Conservation (phyloP, 2,888 invertebrate genomes). For the Pristionchus fissidentatus region DNA sequence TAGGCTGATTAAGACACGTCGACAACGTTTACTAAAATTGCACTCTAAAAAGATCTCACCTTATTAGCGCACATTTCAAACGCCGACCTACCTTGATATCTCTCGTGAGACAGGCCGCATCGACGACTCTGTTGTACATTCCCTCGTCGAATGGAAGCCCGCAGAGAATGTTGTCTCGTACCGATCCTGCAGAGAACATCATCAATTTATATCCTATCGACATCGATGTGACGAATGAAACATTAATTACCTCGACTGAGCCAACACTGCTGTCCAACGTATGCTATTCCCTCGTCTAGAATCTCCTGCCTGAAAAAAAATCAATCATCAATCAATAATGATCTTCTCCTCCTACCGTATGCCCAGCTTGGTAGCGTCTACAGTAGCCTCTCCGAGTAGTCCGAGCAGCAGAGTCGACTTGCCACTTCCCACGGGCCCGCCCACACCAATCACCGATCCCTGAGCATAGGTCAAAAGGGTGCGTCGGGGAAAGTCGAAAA, state of each 20-base stretch:
- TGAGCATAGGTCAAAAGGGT: too few relatives aligned
- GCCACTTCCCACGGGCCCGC: slow-evolving; percentile 91
- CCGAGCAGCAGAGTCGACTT: slow-evolving; percentile 87
- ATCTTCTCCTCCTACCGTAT: slow-evolving; percentile 50
- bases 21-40: too few relatives aligned
- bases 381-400: slow-evolving; percentile 49
- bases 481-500: too few relatives aligned
- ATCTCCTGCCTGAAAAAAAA: slow-evolving; percentile 41
- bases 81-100: slow-evolving; percentile 80
- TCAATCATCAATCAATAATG: not conserved
- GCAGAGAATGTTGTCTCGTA: slow-evolving; percentile 93
- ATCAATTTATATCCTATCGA: not conserved
- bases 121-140: slow-evolving; percentile 85
- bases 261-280: slow-evolving; percentile 92
- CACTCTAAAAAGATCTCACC: too few relatives aligned
- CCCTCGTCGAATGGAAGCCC: slow-evolving; percentile 87
- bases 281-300: slow-evolving; percentile 82
- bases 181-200: slow-evolving; percentile 51
- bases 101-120: slow-evolving; percentile 87
- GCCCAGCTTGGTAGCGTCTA: slow-evolving; percentile 81
- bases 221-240: not conserved
- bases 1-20: too few relatives aligned
- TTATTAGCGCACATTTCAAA: too few relatives aligned
- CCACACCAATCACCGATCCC: slow-evolving; percentile 83
- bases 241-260: slow-evolving; percentile 83